Evolutionary conservation across 2,888 invertebrate species (phyloP).

Genomic region (Hypsopygia costalis): DNA sequence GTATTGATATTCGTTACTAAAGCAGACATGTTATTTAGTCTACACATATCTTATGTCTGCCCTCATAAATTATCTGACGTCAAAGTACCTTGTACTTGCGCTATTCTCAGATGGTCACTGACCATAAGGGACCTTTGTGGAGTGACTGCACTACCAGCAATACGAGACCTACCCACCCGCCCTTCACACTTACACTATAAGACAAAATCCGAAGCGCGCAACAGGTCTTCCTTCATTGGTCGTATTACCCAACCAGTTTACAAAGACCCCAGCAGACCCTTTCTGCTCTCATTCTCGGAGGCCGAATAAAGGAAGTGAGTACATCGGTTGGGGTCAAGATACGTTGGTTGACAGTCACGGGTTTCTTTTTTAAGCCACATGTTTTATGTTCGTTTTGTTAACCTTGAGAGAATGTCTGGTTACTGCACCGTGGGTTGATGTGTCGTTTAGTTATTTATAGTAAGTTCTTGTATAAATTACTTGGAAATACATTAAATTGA

Average conservation of each 20-base stretch:
- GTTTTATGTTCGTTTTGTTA: conserved; percentile 73
- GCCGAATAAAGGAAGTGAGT: conserved; percentile 48
- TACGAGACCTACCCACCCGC: conserved; percentile 30
- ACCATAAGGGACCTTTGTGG: conserved; percentile 72
- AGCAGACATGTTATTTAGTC: too few relatives aligned
- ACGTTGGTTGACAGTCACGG: conserved; percentile 46
- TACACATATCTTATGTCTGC: too few relatives aligned
- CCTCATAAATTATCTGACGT: conserved; percentile 54
- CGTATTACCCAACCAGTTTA: conserved; percentile 29
- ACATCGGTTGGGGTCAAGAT: conserved; percentile 41
- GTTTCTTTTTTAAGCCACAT: conserved; percentile 71
- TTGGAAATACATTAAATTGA: conserved; percentile 5
- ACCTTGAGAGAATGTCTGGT: conserved; percentile 72
- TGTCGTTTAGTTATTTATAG: conserved; percentile 49
- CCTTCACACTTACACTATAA: conserved; percentile 18
- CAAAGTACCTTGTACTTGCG: conserved; percentile 58
- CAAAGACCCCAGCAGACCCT: conserved; percentile 36
- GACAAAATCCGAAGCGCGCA: conserved; percentile 26
- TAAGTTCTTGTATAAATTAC: conserved; percentile 32
- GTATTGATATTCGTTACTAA: too few relatives aligned
- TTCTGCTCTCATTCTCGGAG: conserved; percentile 41
- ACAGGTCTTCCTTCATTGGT: conserved; percentile 39
- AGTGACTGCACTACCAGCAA: conserved; percentile 69
- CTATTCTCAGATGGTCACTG: conserved; percentile 77
- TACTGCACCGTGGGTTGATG: conserved; percentile 55